Conservation (phyloP, 2,888 invertebrate species). For the Gonocerus acuteangulatus region DNA sequence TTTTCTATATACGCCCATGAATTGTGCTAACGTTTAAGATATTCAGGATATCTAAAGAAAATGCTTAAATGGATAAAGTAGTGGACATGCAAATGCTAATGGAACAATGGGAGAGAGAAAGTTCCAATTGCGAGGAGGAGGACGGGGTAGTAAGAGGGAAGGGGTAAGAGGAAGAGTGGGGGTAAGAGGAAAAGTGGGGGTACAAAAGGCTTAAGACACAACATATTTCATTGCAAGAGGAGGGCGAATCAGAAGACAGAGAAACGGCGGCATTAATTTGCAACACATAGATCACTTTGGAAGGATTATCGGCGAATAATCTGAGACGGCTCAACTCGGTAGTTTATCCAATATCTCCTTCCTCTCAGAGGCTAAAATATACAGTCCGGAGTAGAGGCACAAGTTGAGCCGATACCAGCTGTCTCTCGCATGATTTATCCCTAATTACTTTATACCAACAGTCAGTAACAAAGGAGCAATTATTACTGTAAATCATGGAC, state of each 20-base stretch:
- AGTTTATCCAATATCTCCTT: constrained; percentile 32
- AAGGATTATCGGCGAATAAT: constrained; percentile 35
- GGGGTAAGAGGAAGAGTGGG: background rate
- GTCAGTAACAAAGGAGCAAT: constrained; percentile 36
- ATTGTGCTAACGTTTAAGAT: too few relatives aligned
- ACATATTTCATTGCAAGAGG: constrained; percentile 26
- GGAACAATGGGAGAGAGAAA: too few relatives aligned
- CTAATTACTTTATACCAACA: constrained; percentile 37
- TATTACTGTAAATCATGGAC: constrained; percentile 34
- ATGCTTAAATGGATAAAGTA: too few relatives aligned
- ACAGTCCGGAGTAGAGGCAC: constrained; percentile 28
- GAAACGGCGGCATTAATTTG: constrained; percentile 31
- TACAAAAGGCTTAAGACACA: constrained; percentile 26
- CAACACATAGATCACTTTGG: constrained; percentile 33
- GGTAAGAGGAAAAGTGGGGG: too few relatives aligned
- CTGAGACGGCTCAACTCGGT: constrained; percentile 29
- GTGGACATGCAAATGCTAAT: too few relatives aligned
- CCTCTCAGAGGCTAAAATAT: constrained; percentile 33
- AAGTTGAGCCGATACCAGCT: constrained; percentile 36
- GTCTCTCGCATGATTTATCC: constrained; percentile 34
- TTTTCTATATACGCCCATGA: too few relatives aligned
- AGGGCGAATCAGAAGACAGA: constrained; percentile 2
- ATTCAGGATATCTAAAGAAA: too few relatives aligned
- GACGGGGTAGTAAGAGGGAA: too few relatives aligned
- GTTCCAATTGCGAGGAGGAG: too few relatives aligned